Evolutionary conservation across 2,888 invertebrate species (phyloP).

Genomic region (Phragmatobia fuliginosa): DNA sequence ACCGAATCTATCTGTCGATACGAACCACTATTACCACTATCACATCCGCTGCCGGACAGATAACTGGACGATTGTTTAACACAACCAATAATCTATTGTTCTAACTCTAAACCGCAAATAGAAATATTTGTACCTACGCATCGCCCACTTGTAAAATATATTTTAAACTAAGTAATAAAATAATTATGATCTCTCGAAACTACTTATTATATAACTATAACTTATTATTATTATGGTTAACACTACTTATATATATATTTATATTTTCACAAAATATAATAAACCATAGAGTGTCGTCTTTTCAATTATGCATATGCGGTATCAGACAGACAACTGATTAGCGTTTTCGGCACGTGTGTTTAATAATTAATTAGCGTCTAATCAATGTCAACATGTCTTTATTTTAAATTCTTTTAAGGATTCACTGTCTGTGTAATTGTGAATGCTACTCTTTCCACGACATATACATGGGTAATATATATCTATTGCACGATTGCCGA

Average conservation of each 20-base stretch:
- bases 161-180: conserved; percentile 4
- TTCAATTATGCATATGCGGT: not conserved
- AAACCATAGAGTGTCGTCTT: not conserved
- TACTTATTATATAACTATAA: too few relatives aligned
- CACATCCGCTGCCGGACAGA: conserved; percentile 74
- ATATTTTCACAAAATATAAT: not conserved
- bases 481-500: conserved; percentile 25
- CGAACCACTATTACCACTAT: conserved; percentile 80
- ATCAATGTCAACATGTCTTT: not conserved
- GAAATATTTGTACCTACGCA: conserved; percentile 59
- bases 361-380: not conserved
- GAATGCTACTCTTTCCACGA: not conserved
- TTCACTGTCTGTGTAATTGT: not conserved
- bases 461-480: conserved; percentile 3
- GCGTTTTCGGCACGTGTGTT: not conserved
- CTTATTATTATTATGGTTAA: too few relatives aligned
- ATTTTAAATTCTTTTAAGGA: not conserved
- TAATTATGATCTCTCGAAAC: not conserved
- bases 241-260: too few relatives aligned
- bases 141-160: not conserved
- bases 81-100: conserved; percentile 75
- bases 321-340: not conserved
- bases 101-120: conserved; percentile 60
- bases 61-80: conserved; percentile 67
- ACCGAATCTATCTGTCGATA: conserved; percentile 74